phyloP scores from a whole-genome alignment of 2,113 vertebrate species.

The Passer domesticus region DNA sequence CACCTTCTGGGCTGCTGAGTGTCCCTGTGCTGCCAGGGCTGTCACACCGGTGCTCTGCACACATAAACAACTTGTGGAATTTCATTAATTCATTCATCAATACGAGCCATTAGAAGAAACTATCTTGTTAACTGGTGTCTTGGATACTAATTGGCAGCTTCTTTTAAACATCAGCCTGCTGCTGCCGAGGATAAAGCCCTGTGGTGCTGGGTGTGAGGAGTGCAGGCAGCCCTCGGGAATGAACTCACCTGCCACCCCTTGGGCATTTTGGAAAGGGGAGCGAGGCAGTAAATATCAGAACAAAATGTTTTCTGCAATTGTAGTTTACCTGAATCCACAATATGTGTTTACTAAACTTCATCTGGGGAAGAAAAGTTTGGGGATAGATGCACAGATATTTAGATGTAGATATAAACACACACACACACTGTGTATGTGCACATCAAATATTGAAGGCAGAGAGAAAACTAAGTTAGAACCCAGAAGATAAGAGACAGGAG shows the following conservation, averaged over 20 bases:
- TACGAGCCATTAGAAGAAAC: conserved; percentile 6
- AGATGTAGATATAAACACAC: background rate
- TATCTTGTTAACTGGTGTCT: background rate
- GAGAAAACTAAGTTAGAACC: background rate
- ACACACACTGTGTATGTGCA: background rate
- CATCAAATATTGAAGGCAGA: background rate
- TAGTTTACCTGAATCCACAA: background rate
- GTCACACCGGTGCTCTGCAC: background rate
- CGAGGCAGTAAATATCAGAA: background rate
- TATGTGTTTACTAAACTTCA: background rate
- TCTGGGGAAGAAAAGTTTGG: background rate
- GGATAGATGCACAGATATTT: background rate
- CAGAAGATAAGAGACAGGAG: background rate
- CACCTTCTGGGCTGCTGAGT: background rate
- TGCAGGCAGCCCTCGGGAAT: background rate
- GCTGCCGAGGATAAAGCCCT: background rate
- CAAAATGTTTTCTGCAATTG: background rate
- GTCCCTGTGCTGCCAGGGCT: background rate
- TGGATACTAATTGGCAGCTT: background rate
- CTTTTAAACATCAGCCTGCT: background rate
- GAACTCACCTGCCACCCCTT: background rate
- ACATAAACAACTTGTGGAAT: background rate
- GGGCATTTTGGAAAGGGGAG: background rate
- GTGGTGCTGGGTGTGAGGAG: background rate
- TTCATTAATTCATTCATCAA: conserved; percentile 25